Conservation (phyloP, 2,797 vertebrate species). For the Nasua narica region DNA sequence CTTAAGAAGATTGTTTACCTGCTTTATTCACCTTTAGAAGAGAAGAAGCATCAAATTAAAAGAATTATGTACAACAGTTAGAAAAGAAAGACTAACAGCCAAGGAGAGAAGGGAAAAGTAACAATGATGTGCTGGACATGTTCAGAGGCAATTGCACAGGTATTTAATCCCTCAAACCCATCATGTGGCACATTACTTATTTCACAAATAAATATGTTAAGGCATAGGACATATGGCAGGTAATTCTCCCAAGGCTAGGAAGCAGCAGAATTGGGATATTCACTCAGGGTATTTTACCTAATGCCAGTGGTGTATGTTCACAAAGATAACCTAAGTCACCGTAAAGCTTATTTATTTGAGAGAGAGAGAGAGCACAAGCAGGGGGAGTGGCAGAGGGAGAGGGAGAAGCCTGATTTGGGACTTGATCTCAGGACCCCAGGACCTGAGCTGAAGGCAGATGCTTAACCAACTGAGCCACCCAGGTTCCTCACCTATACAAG, state of each 20-base stretch:
- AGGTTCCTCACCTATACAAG: too few relatives aligned
- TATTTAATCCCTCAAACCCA: background rate
- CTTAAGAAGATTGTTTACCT: background rate
- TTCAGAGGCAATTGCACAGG: background rate
- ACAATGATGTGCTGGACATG: fast-evolving
- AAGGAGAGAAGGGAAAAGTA: background rate
- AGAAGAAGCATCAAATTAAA: background rate
- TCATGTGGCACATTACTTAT: background rate
- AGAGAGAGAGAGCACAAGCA: too few relatives aligned
- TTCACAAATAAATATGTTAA: background rate
- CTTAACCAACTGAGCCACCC: background rate
- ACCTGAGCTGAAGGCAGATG: too few relatives aligned
- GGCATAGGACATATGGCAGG: background rate
- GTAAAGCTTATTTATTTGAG: background rate
- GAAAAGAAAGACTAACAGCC: background rate
- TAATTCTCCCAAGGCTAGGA: background rate
- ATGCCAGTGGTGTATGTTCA: background rate
- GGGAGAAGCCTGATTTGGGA: too few relatives aligned
- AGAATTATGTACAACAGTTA: background rate
- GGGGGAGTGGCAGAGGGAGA: too few relatives aligned
- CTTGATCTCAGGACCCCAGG: too few relatives aligned
- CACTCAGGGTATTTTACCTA: background rate
- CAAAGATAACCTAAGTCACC: background rate
- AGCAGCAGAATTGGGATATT: background rate
- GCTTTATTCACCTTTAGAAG: background rate